Base-by-base conservation (phyloP, 1,140 invertebrate genomes). In the Drosophila micromelanica region DNA sequence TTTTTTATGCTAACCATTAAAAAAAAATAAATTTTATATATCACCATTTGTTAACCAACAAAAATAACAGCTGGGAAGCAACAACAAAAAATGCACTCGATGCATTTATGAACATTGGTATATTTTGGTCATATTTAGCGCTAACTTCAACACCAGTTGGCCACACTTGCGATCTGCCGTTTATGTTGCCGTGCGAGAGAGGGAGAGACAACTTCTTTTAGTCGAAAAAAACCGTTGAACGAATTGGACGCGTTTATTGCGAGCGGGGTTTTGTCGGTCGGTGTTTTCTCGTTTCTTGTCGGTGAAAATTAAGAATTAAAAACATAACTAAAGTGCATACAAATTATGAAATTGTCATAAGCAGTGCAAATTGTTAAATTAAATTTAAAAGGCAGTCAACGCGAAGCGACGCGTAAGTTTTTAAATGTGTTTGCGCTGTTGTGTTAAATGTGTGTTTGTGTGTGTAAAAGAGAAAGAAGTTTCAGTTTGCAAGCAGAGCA, bases 381-480 rank as follows among this genome's bases (percentile, higher is more conserved):
- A 54, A 63, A 68, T 27, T 48, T 20, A 42, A 8, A 11, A 52
- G 23, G n/a, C 12, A 51, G 52, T 15, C n/a, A 63, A 52, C 52
- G 45, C 60, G 51, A 74, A 69, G 64, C 42, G 57, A 71, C 77
- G 64, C 73, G 77, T 80, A 85, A 76, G 72, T 76, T 73, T 76
- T 56, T 46, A 17, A 71, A 59, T 67, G 52, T 72, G 64, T 80
- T 48, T 78, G 56, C 60, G 49, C 37, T 17, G 63, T 62, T 69
- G 35, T 37, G 61, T 76, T 65, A 23, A 23, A 23, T 72, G 62
- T 45, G 51, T 49, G 45, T 68, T 48, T 42, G 51, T 52, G 45
- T 37, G 52, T 70, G 68, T 63, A 69, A 77, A 87, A 86, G 82
- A 86, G 82, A 87, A 87, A 73, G 78, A 87, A 89, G 77, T 81